Base-by-base conservation (phyloP, 1,140 invertebrate species). In the Stegodyphus mimosarum region DNA sequence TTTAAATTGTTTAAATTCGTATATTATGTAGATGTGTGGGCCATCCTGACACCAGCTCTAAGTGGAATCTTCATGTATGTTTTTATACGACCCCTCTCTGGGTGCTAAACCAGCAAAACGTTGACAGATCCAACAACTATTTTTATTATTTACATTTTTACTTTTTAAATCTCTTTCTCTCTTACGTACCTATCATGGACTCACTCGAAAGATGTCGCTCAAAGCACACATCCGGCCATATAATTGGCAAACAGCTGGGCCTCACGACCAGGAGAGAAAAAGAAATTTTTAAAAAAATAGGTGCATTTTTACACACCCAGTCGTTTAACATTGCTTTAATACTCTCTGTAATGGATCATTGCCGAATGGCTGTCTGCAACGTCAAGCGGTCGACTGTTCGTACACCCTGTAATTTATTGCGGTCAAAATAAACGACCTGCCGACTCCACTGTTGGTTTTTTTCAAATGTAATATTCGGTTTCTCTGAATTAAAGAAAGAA, bases 171-270 rank as follows among this genome's bases (percentile, higher is more conserved):
- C 33, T 33, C 17, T 18, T 18, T 67, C 66, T 18, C 66, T 67
- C 33, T 33, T 33, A 33, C 33, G 33, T 33, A 33, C 33, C 33
- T 33, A 33, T 33, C 33, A 33, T 33, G 33, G 33, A 33, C 33
- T 33, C 33, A 1, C 33, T 13, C 70, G 6, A 51, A 13, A 50
- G 33, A 33, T 55, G 74, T 76, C 74, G 74, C 60, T 76, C 74
- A 64, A 63, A 64, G 49, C 70, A 71, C 70, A 71, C 74, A 78
- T 78, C 76, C 76, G 76, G 76, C 49, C 76, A 11, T 15, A 51
- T 78, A 78, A 78, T 78, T 78, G 76, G 76, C 76, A 11, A 51
- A 78, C 76, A 78, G 76, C 76, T 78, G 76, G 48, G 74, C 15
- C 15, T 33, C 33, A 33, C 33, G 33, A 33, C 76, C 50, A 55